Evolutionary conservation across 2,888 invertebrate genomes (phyloP).

Genomic region (Thera britannica): DNA sequence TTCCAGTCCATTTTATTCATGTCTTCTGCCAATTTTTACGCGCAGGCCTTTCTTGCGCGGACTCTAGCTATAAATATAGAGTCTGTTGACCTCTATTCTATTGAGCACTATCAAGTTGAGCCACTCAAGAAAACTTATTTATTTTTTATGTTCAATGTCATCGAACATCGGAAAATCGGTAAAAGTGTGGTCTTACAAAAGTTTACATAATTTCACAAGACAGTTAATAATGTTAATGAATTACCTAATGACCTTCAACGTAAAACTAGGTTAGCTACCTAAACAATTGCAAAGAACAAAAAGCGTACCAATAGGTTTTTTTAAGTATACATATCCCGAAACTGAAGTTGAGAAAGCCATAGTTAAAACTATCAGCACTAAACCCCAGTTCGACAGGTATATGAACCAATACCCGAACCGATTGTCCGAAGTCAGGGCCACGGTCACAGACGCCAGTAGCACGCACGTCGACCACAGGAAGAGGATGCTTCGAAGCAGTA

Average conservation of each 20-base stretch:
- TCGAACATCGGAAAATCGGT: neutral
- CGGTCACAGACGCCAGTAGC: slow-evolving; percentile 53
- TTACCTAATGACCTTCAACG: neutral
- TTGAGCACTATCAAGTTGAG: slow-evolving; percentile 14
- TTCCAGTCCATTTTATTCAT: too few species aligned
- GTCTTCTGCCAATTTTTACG: too few species aligned
- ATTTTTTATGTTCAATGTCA: slow-evolving; percentile 25
- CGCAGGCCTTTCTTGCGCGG: too few species aligned
- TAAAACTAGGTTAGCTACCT: neutral
- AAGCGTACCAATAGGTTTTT: slow-evolving; percentile 63
- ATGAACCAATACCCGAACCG: slow-evolving; percentile 72
- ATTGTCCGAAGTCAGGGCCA: slow-evolving; percentile 54
- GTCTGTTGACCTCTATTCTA: slow-evolving; percentile 28
- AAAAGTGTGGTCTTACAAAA: neutral
- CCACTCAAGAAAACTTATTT: slow-evolving; percentile 8
- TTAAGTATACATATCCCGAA: slow-evolving; percentile 61
- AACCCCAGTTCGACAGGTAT: slow-evolving; percentile 78
- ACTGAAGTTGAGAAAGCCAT: slow-evolving; percentile 61
- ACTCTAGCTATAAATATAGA: slow-evolving; percentile 10
- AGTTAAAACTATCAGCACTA: slow-evolving; percentile 61
- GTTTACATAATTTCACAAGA: neutral
- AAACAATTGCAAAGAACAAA: slow-evolving; percentile 5
- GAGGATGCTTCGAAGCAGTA: slow-evolving; percentile 57
- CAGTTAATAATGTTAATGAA: neutral
- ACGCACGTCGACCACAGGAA: slow-evolving; percentile 62